Percentiles rank a stretch among this genome's conserved stretches.
phyloP scores from a whole-genome alignment of 2,888 invertebrate species.

The Fragum whitleyi region DNA sequence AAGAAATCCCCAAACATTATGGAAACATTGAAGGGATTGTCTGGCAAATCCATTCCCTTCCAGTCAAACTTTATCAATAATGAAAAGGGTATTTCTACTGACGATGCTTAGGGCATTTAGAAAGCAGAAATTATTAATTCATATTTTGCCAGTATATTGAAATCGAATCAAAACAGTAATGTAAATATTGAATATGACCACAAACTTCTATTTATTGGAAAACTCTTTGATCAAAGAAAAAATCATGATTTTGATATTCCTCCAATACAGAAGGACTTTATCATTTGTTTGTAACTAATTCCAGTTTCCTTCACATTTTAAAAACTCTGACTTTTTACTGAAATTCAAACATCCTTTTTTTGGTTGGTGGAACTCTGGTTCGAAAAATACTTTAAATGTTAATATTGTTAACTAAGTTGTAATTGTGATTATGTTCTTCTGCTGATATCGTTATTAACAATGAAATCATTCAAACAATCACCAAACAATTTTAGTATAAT shows the following conservation, averaged over 20 bases:
- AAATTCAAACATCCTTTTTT: too few species aligned
- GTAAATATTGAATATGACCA: background rate
- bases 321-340: too few species aligned
- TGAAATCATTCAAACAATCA: too few species aligned
- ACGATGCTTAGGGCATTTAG: background rate
- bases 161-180: background rate
- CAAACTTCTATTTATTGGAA: background rate
- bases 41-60: background rate
- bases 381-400: too few species aligned
- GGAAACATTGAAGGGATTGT: background rate
- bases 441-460: too few species aligned
- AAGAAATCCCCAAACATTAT: background rate
- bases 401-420: too few species aligned
- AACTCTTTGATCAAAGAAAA: background rate
- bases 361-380: too few species aligned
- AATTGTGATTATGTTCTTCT: too few species aligned
- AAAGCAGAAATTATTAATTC: background rate
- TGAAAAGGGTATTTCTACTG: background rate
- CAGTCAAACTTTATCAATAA: background rate
- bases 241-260: background rate
- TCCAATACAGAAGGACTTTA: background rate
- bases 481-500: too few species aligned
- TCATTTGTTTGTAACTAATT: too few species aligned
- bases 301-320: too few species aligned
- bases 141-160: background rate